phyloP scores from a whole-genome alignment of 2,797 vertebrate genomes.

The Mareca penelope region DNA sequence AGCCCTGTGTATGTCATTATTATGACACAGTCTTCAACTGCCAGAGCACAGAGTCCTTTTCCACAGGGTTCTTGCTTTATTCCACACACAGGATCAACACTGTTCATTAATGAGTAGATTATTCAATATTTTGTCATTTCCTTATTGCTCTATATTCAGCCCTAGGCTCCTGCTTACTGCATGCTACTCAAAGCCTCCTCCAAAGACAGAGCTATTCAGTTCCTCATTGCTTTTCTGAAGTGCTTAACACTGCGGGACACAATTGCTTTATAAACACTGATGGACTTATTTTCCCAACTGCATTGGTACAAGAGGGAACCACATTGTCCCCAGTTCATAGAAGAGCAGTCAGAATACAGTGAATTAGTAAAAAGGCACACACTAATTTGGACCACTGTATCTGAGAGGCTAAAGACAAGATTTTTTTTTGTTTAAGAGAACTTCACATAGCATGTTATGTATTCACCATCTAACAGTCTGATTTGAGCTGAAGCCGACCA shows the following conservation, averaged over 20 bases:
- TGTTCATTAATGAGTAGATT: neutral
- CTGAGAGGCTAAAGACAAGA: neutral
- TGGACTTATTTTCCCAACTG: slow-evolving; percentile 43
- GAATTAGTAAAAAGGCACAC: neutral
- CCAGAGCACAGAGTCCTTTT: neutral
- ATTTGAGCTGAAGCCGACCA: neutral
- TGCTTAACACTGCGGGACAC: slow-evolving; percentile 33
- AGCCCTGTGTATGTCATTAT: neutral
- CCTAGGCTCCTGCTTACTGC: slow-evolving; percentile 1
- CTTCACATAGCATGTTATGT: neutral
- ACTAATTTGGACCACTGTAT: neutral
- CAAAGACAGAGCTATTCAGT: slow-evolving; percentile 37
- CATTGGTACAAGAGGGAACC: neutral
- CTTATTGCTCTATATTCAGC: neutral
- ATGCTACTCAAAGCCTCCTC: slow-evolving; percentile 23
- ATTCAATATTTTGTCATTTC: slow-evolving; percentile 39
- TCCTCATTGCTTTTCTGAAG: slow-evolving; percentile 39
- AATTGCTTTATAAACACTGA: slow-evolving; percentile 22
- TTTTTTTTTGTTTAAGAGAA: neutral
- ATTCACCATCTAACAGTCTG: neutral
- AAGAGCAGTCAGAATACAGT: neutral
- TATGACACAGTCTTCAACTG: neutral
- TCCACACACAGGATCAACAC: neutral
- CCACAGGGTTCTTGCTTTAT: neutral
- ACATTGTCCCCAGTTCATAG: neutral